Evolutionary conservation across 1,140 invertebrate genomes (phyloP).

Genomic region (Babylonia areolata): DNA sequence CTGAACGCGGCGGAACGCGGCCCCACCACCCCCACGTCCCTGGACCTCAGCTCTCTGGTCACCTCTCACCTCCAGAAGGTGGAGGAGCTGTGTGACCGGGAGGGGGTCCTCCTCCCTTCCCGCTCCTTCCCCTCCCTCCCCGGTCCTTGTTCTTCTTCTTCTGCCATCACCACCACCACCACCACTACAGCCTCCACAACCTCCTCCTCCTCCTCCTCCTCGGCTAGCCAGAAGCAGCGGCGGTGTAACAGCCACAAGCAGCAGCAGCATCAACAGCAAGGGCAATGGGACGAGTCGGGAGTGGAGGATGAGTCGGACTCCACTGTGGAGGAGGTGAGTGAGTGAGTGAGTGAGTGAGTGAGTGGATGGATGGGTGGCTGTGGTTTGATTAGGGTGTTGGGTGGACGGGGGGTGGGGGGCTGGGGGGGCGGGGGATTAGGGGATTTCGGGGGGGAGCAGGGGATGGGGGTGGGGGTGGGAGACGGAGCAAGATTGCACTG

Average conservation of each 20-base stretch:
- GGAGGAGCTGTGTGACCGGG: constrained; percentile 32
- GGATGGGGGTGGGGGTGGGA: too few relatives aligned
- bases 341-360: background rate
- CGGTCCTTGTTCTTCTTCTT: background rate
- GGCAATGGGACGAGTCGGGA: constrained; percentile 14
- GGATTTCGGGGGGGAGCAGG: too few relatives aligned
- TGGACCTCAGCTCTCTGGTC: constrained; percentile 10
- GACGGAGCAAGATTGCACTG: too few relatives aligned
- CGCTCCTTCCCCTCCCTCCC: background rate
- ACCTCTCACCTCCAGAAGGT: constrained; percentile 20
- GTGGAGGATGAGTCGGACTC: constrained; percentile 32
- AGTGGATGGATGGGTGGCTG: background rate
- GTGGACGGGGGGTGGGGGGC: too few relatives aligned
- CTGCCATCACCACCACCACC: too few relatives aligned
- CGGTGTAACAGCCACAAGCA: background rate
- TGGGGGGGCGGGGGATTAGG: too few relatives aligned
- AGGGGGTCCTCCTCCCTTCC: background rate
- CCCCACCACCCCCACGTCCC: background rate
- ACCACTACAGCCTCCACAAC: too few relatives aligned
- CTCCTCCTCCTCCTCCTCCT: too few relatives aligned
- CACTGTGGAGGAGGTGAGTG: constrained; percentile 16
- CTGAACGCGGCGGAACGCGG: background rate
- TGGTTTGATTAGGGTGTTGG: too few relatives aligned
- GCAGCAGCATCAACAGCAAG: background rate
- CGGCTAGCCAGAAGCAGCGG: background rate